Evolutionary conservation across 2,888 invertebrate genomes (phyloP).

Genomic region (Nipponacmea schrenckii): DNA sequence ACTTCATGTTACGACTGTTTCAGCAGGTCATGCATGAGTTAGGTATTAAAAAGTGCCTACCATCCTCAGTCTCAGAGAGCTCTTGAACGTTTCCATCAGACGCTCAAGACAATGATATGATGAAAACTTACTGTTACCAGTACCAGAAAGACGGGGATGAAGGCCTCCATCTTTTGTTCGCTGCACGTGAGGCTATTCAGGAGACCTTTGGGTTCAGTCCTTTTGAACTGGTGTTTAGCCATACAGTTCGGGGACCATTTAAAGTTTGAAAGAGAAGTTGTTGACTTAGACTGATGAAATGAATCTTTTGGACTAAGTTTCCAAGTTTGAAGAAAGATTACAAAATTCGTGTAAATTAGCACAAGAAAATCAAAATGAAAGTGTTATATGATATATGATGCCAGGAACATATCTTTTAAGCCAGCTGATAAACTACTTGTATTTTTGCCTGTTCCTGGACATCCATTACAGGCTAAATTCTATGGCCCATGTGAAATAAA

Average conservation of each 20-base stretch:
- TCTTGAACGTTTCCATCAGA: constrained; percentile 31
- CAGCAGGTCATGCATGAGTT: no score
- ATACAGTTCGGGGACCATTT: no score
- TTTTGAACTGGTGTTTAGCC: constrained; percentile 38
- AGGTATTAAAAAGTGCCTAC: no score
- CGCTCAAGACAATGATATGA: constrained; percentile 31
- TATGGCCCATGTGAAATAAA: constrained; percentile 13
- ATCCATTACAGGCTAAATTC: constrained; percentile 17
- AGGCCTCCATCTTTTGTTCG: constrained; percentile 36
- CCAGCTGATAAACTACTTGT: no score
- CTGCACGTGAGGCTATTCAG: constrained; percentile 29
- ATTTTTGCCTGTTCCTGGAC: constrained; percentile 31
- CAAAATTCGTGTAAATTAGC: constrained; percentile 25
- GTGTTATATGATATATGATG: constrained; percentile 28
- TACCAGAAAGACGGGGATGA: no score
- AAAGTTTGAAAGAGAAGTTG: no score
- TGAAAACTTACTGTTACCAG: constrained; percentile 29
- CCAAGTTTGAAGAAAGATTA: no score
- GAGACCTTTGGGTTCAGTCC: constrained; percentile 39
- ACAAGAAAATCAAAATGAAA: constrained; percentile 33
- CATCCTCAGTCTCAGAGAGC: constrained; percentile 33
- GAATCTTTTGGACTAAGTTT: no score
- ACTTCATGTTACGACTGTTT: no score
- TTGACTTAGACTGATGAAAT: no score
- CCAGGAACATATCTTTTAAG: no score